Percentiles rank a stretch among this genome's conserved stretches.
Conservation (phyloP, 2,113 vertebrate species). For the Saccopteryx bilineata region DNA sequence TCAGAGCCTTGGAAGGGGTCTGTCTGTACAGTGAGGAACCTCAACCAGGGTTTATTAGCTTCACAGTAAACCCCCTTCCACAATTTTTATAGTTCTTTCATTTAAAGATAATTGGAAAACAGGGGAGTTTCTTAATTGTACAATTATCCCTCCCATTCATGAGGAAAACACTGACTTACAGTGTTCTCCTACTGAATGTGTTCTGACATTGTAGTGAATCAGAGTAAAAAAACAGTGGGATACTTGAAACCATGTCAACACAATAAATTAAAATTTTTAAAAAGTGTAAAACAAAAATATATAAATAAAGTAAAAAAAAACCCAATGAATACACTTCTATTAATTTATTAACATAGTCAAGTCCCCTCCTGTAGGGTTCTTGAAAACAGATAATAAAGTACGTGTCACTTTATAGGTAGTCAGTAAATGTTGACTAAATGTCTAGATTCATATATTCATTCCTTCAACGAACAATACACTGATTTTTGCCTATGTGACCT, state of each 20-base stretch:
- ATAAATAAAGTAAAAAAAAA: too few relatives aligned
- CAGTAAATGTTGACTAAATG: background rate
- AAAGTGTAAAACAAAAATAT: too few relatives aligned
- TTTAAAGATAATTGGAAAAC: conserved; percentile 49
- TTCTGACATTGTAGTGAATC: background rate
- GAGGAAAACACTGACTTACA: conserved; percentile 14
- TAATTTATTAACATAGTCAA: background rate
- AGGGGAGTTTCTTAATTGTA: conserved; percentile 24
- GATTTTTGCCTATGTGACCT: background rate
- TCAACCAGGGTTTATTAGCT: background rate
- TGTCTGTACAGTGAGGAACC: background rate
- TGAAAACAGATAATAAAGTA: background rate
- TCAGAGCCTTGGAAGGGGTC: background rate
- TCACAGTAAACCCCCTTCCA: background rate
- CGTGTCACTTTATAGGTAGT: background rate
- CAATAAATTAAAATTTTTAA: too few relatives aligned
- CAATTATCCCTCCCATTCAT: conserved; percentile 19
- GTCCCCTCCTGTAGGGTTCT: background rate
- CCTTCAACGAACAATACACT: background rate
- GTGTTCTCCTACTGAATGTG: background rate
- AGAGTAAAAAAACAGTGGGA: background rate
- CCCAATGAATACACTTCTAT: background rate
- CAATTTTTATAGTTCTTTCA: background rate
- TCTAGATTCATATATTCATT: background rate
- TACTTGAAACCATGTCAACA: too few relatives aligned